phyloP scores from a whole-genome alignment of 1,140 invertebrate species.

The Cydia strobilella region DNA sequence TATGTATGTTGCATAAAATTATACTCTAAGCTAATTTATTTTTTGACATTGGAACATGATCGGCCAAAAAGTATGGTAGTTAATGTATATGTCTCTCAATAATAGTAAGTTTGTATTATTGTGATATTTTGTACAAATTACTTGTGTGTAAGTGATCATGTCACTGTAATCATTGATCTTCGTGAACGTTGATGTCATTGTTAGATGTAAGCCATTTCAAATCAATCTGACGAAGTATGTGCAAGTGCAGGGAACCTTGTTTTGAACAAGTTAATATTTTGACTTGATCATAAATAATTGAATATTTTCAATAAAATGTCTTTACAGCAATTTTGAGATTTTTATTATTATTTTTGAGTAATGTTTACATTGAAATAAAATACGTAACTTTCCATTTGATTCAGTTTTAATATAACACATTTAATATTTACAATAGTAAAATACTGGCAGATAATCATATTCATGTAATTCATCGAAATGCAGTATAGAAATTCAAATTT shows the following conservation, averaged over 20 bases:
- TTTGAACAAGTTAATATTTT: conserved; percentile 60
- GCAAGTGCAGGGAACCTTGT: conserved; percentile 62
- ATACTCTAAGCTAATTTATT: conserved; percentile 26
- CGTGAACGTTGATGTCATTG: conserved; percentile 33
- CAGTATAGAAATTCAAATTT: conserved; percentile 42
- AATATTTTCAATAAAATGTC: conserved; percentile 66
- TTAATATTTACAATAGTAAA: conserved; percentile 74
- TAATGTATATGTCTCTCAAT: conserved; percentile 43
- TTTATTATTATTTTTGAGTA: conserved; percentile 32
- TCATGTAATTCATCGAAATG: conserved; percentile 54
- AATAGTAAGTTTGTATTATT: conserved; percentile 57
- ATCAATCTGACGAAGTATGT: conserved; percentile 55
- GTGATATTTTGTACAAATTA: conserved; percentile 76
- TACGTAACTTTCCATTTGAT: conserved; percentile 53
- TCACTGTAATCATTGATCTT: conserved; percentile 38
- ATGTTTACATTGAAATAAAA: conserved; percentile 48
- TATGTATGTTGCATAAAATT: conserved; percentile 16
- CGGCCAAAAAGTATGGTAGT: conserved; percentile 32
- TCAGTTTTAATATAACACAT: conserved; percentile 73
- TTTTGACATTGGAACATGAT: conserved; percentile 27
- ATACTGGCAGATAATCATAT: conserved; percentile 72
- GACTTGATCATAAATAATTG: conserved; percentile 49
- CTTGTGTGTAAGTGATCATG: conserved; percentile 59
- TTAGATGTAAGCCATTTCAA: conserved; percentile 41
- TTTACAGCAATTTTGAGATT: conserved; percentile 40